Base-by-base conservation (phyloP, 2,888 invertebrate species). In the Actias luna region DNA sequence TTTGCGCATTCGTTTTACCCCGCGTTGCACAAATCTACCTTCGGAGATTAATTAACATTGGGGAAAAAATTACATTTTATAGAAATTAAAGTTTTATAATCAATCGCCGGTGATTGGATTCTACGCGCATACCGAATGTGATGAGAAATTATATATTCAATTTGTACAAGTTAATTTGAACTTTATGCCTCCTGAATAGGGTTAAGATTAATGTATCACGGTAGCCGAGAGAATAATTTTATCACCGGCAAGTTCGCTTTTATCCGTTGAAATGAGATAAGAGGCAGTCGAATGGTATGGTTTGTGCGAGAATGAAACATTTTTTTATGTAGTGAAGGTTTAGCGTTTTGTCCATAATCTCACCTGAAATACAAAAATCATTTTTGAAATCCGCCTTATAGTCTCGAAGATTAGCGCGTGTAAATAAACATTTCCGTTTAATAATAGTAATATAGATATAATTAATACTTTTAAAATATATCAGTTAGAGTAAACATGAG, bases 51-150 rank as follows among this genome's bases (percentile, higher is more conserved):
- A 69, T 64, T 61, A 67, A 66, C 63, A 66, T 58, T 65, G 66
- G 65, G n/a, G n/a, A n/a, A n/a, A 69, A 66, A 72, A 68, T 58
- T 67, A 69, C 69, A 68, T 68, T 69, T 67, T 70, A 69, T 27
- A 58, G 33, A 70, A 74, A 72, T 69, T 70, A 66, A 67, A 65
- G 63, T 61, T 69, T 70, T 68, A 70, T 68, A 67, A 64, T 57
- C 55, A 58, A 66, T 65, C 58, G 42, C 22, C 59, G 64, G 64
- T 64, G 71, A 68, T 71, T 67, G 78, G 76, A 69, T 79, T 75
- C 76, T 78, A 76, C 74, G 73, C 71, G 73, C 72, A 71, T 72
- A 77, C 76, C 77, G 71, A 71, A 62, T 64, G 77, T 76, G 75
- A 76, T 76, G 72, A 67, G 73, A 50, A 50, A 50, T 22, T 50